Base-by-base conservation (phyloP, 1,140 invertebrate genomes). In the Leptinotarsa undecemlineata region DNA sequence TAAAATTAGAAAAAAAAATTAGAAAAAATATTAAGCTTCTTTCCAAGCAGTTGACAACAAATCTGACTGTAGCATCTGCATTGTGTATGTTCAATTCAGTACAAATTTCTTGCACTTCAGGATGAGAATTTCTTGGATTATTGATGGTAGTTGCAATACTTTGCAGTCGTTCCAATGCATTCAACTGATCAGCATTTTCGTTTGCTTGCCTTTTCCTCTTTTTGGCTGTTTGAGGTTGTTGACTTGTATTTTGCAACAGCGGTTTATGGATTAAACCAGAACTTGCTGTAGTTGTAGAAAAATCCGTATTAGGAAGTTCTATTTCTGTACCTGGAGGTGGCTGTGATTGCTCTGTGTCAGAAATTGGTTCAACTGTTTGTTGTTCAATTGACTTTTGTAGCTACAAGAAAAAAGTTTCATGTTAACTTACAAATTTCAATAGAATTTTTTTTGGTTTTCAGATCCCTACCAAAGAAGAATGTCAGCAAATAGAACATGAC, bases 41-140 rank as follows among this genome's bases (percentile, higher is more conserved):
- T 11, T 57, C 15, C 51, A 57, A 57, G 51, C n/a, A 17, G 3
- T 57, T n/a, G 5, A 57, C 51, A n/a, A 17, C 51, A 57, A 8
- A 57, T 57, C n/a, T 19, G 51, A 57, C 15, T 57, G 78, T 83
- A 57, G 17, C n/a, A 17, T 57, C 51, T n/a, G 51, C 33, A 57
- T 57, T 17, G 15, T 57, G n/a, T 57, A 57, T 57, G 4, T 57
- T 19, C 17, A 57, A 17, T 19, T 57, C 51, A n/a, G 15, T 14
- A 17, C 15, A 17, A 17, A 57, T 57, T 57, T 57, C 15, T 57
- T 19, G 15, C 51, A 57, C 6, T 60, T 60, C 57, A 60, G 57
- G 17, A n/a, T 20, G 17, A 60, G 5, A n/a, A 15, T 60, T 60
- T 60, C 19, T 60, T 60, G 57, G 57, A 60, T 60, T 60, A 60